Conservation (phyloP, 1,140 invertebrate species). For the Zaprionus nigranus region DNA sequence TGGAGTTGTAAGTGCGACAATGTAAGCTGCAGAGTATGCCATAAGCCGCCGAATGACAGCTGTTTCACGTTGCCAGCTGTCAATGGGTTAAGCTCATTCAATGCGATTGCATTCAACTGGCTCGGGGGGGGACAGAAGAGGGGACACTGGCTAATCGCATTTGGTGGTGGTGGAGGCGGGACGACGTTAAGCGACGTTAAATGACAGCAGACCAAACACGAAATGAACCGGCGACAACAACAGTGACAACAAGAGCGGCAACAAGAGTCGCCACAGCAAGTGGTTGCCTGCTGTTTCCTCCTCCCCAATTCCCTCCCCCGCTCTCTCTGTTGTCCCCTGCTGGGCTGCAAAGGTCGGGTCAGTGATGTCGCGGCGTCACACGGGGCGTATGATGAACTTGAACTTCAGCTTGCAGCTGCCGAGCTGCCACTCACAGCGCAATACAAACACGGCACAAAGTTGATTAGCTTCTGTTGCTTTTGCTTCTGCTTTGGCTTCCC, state of each 20-base stretch:
- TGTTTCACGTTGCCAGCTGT: slow-evolving; percentile 34
- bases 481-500: not conserved
- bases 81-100: slow-evolving; percentile 55
- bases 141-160: slow-evolving; percentile 58
- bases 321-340: not conserved
- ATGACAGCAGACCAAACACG: slow-evolving; percentile 54
- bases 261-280: not conserved
- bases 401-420: slow-evolving; percentile 19
- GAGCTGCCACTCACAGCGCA: slow-evolving; percentile 15
- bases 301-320: not conserved
- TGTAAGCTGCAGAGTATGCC: slow-evolving; percentile 31
- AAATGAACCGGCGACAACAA: slow-evolving; percentile 33
- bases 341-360: slow-evolving; percentile 10
- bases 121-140: slow-evolving; percentile 13
- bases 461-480: slow-evolving; percentile 21
- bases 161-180: slow-evolving; percentile 29
- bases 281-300: not conserved
- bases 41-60: slow-evolving; percentile 26
- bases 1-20: slow-evolving; percentile 21
- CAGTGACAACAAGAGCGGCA: slow-evolving; percentile 30
- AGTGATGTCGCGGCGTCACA: slow-evolving; percentile 19
- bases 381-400: slow-evolving; percentile 48
- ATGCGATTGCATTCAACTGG: not conserved
- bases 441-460: slow-evolving; percentile 28
- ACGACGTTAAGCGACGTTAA: slow-evolving; percentile 47